Evolutionary conservation across 2,113 vertebrate species (phyloP), one percentile per base, ranked within the genome.

Genomic region (Hyperopisus bebe): DNA sequence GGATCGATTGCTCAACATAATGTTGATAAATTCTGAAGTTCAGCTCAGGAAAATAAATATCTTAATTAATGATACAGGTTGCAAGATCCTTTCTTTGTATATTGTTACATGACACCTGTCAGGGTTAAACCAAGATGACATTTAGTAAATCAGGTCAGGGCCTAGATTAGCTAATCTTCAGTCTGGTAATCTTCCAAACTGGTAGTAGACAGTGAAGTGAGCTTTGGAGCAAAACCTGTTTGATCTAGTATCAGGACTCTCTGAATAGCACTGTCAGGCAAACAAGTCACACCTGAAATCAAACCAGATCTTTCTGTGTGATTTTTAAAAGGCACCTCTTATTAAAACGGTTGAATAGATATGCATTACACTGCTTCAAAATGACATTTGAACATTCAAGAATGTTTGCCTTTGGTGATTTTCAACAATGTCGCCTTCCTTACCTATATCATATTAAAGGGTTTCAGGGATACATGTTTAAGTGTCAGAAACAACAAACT

Each of bases 81-180:
- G 70, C 31, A 35, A 35, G 13, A 77, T 77, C 70, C 35, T 77
- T 42, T 80, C 35, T 42, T 42, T 35, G 74, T 15, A 42, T 39
- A 2, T 80, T 42, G 31, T 7, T 2, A 13, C 66, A 74, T 13
- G 66, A 13, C 66, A 35, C n/a, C 66, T 74, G 51, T 55, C 55
- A 44, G 39, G 86, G 51, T 88, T 88, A 84, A 55, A 89, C 39
- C 48, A 31, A 83, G 74, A 39, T 89, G 70, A 53, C 35, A 82
- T 89, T 89, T 55, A 35, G 13, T 48, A 82, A 47, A 27, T 83
- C 87, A 48, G 62, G 44, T 88, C 21, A 66, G 62, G 87, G n/a
- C 44, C n/a, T 66, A 47, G 42, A 47, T 88, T 15, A 74, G 88
- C 24, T 62, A 77, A 9, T 42, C 47, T 66, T 77, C 62, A 77